phyloP scores from a whole-genome alignment of 2,888 invertebrate species.

The Machimus atricapillus region DNA sequence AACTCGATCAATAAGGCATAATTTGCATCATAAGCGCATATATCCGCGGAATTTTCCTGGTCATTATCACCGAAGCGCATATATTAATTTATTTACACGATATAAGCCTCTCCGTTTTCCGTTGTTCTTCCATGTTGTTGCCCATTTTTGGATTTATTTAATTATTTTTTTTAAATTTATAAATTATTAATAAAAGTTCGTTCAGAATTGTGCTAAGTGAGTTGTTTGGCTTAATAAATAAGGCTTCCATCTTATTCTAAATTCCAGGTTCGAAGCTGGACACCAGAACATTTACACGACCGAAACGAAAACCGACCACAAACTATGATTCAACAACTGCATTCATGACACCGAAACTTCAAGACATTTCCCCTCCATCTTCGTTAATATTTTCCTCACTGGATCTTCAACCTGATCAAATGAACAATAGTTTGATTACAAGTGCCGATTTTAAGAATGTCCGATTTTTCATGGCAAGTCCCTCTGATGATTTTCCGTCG shows the following conservation, averaged over 20 bases:
- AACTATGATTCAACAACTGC: background rate
- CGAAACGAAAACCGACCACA: conserved; percentile 56
- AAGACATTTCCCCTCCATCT: conserved; percentile 60
- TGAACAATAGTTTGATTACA: conserved; percentile 60
- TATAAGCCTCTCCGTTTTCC: no score
- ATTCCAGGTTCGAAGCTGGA: conserved; percentile 58
- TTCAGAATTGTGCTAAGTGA: background rate
- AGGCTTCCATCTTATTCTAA: background rate
- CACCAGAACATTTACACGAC: conserved; percentile 61
- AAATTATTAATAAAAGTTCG: background rate
- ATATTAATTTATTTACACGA: no score
- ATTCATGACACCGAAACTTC: conserved; percentile 48
- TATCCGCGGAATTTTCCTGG: no score
- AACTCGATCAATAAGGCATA: no score
- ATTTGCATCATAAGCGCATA: no score
- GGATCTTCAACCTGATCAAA: conserved; percentile 56
- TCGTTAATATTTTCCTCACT: conserved; percentile 58
- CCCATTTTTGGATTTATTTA: no score
- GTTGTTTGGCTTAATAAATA: background rate
- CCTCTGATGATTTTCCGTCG: background rate
- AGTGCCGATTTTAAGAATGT: conserved; percentile 58
- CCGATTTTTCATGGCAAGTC: conserved; percentile 18
- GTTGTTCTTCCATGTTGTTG: no score
- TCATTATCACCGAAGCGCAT: no score
- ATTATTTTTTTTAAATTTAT: no score